phyloP scores from a whole-genome alignment of 2,797 vertebrate genomes.

The Eleutherodactylus coqui region DNA sequence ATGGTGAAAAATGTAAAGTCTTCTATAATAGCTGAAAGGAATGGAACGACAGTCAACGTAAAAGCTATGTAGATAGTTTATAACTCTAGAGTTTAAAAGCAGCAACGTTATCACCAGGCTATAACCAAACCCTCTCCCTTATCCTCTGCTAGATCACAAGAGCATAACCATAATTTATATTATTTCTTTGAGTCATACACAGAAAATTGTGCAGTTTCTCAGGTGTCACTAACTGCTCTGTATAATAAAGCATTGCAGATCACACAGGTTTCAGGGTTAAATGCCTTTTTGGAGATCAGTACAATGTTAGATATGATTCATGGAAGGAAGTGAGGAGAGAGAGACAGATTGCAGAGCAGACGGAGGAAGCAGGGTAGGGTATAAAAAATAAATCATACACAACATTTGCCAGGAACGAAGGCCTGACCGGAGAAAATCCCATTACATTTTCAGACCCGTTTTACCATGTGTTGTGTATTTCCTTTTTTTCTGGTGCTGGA shows the following conservation, averaged over 20 bases:
- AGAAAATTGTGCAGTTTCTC: slow-evolving; percentile 23
- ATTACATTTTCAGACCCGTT: slow-evolving; percentile 54
- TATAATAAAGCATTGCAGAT: slow-evolving; percentile 50
- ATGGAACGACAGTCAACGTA: neutral
- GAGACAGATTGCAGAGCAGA: slow-evolving; percentile 64
- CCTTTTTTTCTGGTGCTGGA: slow-evolving; percentile 35
- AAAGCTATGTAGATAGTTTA: neutral
- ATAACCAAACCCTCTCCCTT: neutral
- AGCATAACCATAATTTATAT: slow-evolving; percentile 28
- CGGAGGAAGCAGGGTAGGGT: slow-evolving; percentile 22
- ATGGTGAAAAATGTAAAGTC: neutral
- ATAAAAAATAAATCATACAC: slow-evolving; percentile 57
- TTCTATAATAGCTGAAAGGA: neutral
- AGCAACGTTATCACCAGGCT: neutral
- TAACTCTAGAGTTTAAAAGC: neutral
- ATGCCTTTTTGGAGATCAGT: slow-evolving; percentile 60
- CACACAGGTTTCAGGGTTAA: slow-evolving; percentile 59
- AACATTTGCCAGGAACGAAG: slow-evolving; percentile 57
- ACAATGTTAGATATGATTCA: slow-evolving; percentile 63
- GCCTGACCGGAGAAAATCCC: slow-evolving; percentile 61
- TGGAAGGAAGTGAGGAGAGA: slow-evolving; percentile 57
- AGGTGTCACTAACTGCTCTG: slow-evolving; percentile 38
- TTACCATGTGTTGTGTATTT: slow-evolving; percentile 59
- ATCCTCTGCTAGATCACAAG: neutral
- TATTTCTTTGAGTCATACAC: slow-evolving; percentile 31